Evolutionary conservation across 2,113 vertebrate species (phyloP), one percentile per base, ranked within the genome.

Genomic region (Himantopus leucocephalus): DNA sequence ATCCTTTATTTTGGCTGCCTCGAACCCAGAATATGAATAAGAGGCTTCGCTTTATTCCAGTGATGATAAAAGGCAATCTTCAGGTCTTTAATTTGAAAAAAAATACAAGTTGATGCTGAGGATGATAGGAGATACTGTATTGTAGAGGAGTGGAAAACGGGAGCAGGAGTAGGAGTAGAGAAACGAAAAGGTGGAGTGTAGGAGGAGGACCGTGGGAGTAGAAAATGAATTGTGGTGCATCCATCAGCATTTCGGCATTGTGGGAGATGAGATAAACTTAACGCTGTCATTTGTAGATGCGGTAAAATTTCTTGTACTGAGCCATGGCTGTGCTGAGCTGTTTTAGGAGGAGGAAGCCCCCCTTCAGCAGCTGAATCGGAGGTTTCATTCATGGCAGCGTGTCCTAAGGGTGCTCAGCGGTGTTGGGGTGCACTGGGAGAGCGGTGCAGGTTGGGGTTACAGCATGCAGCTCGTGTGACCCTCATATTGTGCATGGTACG

Each of bases 111-210:
- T 14, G 71, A 95, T 85, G 91, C 14, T 88, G 30, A 83, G 74
- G 70, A 67, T 94, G 94, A 95, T 92, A 91, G 93, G 50, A 94
- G 95, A 66, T 85, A 88, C 4, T 89, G 58, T 81, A 70, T 17
- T 93, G 92, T 91, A 96, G 81, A 93, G 62, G 62, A 93, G 87
- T 90, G 41, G 94, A 95, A 96, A 96, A 93, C 6, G 63, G 93
- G 92, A 97, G 93, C 81, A 92, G 81, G 74, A 96, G 96, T 94
- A 94, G 96, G 96, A 97, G 96, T 91, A 96, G 66, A 79, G 85
- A 96, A 97, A 95, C 88, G 87, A 91, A 97, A 96, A 97, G 96
- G 96, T 96, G 96, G 94, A 94, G 94, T 92, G 96, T 96, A 72
- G 96, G 95, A 97, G 94, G 94, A 94, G 60, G 63, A 35, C 77